Evolutionary conservation across 2,113 vertebrate species (phyloP).

Genomic region (Nesogale talazaci): DNA sequence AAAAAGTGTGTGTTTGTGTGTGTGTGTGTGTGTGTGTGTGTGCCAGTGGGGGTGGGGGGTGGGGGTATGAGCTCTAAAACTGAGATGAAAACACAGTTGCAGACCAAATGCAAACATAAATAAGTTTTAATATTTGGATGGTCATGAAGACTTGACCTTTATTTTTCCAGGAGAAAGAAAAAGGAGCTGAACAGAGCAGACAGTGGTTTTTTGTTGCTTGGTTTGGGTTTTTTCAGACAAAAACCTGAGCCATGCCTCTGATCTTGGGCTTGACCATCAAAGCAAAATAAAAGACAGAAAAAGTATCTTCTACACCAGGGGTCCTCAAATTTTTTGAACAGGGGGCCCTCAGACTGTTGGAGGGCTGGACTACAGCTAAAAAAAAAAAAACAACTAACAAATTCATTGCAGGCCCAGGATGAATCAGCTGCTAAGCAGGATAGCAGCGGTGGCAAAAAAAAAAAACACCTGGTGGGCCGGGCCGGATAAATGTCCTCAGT

Average conservation of each 20-base stretch:
- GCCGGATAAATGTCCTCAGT: too few species aligned
- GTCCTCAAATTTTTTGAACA: too few species aligned
- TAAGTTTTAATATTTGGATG: neutral
- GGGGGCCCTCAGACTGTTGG: too few species aligned
- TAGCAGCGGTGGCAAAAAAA: too few species aligned
- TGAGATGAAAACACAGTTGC: conserved; percentile 54
- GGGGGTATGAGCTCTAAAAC: conserved; percentile 71
- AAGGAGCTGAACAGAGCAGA: neutral
- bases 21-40: too few species aligned
- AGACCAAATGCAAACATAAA: neutral
- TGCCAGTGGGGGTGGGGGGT: too few species aligned
- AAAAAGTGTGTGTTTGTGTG: neutral
- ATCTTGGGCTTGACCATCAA: neutral
- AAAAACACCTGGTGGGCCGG: too few species aligned
- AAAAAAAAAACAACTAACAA: too few species aligned
- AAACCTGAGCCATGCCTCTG: neutral
- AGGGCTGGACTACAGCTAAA: too few species aligned
- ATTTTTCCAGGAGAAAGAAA: conserved; percentile 6
- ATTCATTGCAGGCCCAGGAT: too few species aligned
- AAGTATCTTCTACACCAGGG: neutral
- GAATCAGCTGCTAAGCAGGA: too few species aligned
- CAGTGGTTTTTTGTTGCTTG: neutral
- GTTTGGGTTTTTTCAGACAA: conserved; percentile 43
- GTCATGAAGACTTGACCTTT: neutral
- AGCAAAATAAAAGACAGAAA: neutral